phyloP scores from a whole-genome alignment of 2,888 invertebrate genomes.

The Cerceris rybyensis region DNA sequence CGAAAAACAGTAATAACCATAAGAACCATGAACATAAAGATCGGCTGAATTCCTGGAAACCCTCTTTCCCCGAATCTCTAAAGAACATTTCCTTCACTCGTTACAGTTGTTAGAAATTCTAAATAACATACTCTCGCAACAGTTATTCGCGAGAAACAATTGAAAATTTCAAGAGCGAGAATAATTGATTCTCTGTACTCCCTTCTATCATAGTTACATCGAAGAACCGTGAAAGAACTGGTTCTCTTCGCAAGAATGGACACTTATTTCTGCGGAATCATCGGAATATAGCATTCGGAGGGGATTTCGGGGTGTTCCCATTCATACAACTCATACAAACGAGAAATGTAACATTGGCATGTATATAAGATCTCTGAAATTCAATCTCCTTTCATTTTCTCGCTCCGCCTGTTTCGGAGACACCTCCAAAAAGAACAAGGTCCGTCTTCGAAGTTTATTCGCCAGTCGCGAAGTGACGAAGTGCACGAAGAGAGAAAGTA shows the following conservation, averaged over 20 bases:
- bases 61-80: too few relatives aligned
- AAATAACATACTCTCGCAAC: neutral
- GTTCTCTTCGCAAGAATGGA: neutral
- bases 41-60: too few relatives aligned
- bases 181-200: neutral
- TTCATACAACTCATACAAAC: neutral
- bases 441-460: neutral
- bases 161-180: neutral
- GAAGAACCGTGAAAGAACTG: neutral
- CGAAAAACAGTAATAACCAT: too few relatives aligned
- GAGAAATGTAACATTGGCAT: neutral
- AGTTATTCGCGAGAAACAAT: neutral
- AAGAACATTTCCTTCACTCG: too few relatives aligned
- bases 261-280: neutral
- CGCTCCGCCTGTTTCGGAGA: neutral
- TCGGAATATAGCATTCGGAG: neutral
- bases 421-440: neutral
- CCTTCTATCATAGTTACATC: neutral
- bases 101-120: neutral
- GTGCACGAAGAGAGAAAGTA: too few relatives aligned
- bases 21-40: too few relatives aligned
- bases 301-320: constrained; percentile 8
- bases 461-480: too few relatives aligned
- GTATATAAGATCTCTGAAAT: neutral
- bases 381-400: neutral